These are phyloP conservation scores for Sceloporus tristichus DNA, from an alignment of 2,113 vertebrate species.

Conservation along the genomic window DNA sequence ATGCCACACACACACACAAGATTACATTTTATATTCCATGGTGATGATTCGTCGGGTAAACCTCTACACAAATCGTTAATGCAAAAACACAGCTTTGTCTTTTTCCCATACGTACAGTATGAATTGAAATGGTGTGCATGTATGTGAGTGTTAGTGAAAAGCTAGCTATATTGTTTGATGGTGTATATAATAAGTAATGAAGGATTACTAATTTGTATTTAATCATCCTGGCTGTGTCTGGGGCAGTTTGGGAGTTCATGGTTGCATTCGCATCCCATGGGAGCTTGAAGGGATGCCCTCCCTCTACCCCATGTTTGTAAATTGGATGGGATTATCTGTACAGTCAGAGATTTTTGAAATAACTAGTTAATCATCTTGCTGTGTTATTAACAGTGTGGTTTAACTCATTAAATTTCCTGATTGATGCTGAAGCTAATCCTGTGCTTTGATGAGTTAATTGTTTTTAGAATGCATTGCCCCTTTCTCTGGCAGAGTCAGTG, in stretches of 20 bases:
- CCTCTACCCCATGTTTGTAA: no score
- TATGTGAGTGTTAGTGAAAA: not conserved
- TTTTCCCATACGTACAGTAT: not conserved
- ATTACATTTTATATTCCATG: not conserved
- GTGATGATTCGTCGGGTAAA: not conserved
- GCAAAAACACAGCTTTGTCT: not conserved
- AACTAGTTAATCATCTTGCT: no score
- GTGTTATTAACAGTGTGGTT: no score
- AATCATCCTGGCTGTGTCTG: not conserved
- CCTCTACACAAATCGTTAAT: not conserved
- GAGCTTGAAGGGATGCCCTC: no score
- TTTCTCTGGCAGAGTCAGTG: no score
- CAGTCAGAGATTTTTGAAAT: no score
- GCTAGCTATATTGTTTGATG: not conserved
- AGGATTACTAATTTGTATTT: not conserved
- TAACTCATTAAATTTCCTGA: no score
- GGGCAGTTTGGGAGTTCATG: not conserved
- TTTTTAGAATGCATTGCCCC: no score
- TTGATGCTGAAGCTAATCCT: no score
- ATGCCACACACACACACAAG: not conserved
- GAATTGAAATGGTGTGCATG: not conserved
- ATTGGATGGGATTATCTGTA: no score
- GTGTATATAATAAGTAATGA: not conserved
- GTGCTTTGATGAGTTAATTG: no score
- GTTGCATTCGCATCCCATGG: no score